These are phyloP conservation scores for western clawed frog (Xenopus tropicalis) DNA, from an alignment of 2,113 vertebrate genomes.

Conservation along the genomic window DNA sequence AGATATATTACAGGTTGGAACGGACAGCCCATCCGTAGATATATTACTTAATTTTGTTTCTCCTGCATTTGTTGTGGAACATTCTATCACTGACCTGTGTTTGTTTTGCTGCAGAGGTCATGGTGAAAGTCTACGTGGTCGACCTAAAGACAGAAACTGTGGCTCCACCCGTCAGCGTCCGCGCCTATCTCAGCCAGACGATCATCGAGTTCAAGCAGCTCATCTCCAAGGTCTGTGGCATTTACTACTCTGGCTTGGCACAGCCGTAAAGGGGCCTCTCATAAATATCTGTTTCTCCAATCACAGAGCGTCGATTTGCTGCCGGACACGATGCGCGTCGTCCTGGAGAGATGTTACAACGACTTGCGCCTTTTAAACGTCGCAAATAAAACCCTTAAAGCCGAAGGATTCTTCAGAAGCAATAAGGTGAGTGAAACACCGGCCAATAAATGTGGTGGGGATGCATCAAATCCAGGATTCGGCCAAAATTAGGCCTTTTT, in stretches of 20 bases:
- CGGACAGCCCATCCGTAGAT: no score
- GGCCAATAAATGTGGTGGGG: no score
- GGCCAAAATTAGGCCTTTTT: no score
- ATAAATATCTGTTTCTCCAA: background rate
- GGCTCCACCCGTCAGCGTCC: constrained; percentile 81
- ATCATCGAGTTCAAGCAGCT: constrained; percentile 94
- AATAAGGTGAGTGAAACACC: constrained; percentile 78
- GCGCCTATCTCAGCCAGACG: constrained; percentile 94
- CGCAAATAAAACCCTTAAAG: constrained; percentile 92
- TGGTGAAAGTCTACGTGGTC: constrained; percentile 95
- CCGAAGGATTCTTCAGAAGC: constrained; percentile 97
- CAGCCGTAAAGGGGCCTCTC: no score
- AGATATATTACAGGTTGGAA: no score
- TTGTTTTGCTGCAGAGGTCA: constrained; percentile 79
- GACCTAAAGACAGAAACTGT: constrained; percentile 88
- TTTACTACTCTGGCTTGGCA: no score
- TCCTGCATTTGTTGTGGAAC: no score
- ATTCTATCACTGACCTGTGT: background rate
- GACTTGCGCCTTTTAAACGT: constrained; percentile 88
- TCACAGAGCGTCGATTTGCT: constrained; percentile 76
- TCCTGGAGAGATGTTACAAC: constrained; percentile 96
- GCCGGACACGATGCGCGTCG: constrained; percentile 87
- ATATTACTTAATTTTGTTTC: no score
- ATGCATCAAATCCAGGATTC: no score
- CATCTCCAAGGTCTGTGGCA: constrained; percentile 83